Base-by-base conservation (phyloP, 2,888 invertebrate species). In the Aporophyla lueneburgensis region DNA sequence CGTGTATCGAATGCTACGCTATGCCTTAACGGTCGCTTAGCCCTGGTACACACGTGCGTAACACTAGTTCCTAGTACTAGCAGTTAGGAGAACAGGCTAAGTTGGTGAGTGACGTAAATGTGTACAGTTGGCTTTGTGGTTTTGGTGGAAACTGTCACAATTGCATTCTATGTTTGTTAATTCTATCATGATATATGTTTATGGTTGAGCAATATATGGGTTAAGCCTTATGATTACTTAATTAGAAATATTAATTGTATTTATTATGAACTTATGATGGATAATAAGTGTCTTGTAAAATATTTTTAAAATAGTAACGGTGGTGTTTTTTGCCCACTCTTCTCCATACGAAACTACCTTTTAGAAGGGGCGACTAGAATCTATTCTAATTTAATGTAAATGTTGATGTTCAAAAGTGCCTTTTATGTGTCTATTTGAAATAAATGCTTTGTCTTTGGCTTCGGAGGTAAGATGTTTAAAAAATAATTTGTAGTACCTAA, bases 1-100 rank as follows among this genome's bases (percentile, higher is more conserved):
- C 96, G 96, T 95, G 96, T 91, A 82, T 67, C 62, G 94, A 91
- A 94, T 95, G 78, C 83, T 72, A 80, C 62, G 70, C 82, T 77
- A 78, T 71, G 58, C 74, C 58, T 84, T 89, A 89, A 91, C 90
- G 88, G 91, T 89, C 86, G 83, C 86, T 80, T 79, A 90, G 86
- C 81, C 80, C 76, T 54, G 21, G 82, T 65, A 46, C 65, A 88
- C 89, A 88, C 89, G 88, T 80, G 84, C 80, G 76, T 7, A 58
- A 27, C n/a, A 58, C 69, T 76, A 69, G 46, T 87, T 87, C 86
- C 59, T 54, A 58, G 86, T 87, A 86, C 33, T 33, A 49, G 40
- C 46, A 56, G 54, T 79, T 70, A 62, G 61, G 73, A 33, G 78
- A 76, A 78, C 12, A 21, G 62, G 27, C 21, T 66, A 33, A 46